A percentile compares a stretch with the other conserved stretches of the same genome.
Evolutionary conservation across 1,140 invertebrate species (phyloP).

Genomic region (Dermatophagoides farinae): DNA sequence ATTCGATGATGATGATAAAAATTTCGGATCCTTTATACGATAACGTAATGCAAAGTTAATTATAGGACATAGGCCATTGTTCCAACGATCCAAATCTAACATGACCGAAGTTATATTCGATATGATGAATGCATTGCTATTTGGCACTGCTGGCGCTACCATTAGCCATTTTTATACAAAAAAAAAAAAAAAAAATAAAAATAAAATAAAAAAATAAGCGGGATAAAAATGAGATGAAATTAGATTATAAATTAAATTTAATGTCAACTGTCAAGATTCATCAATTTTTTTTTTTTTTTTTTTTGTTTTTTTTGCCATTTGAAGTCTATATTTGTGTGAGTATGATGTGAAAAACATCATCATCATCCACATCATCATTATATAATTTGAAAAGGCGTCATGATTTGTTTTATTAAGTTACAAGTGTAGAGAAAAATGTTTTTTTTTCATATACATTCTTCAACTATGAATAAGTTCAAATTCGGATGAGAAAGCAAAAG

Average conservation of each 20-base stretch:
- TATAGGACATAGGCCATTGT: constrained; percentile 30
- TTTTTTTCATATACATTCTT: no score
- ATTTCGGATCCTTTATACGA: constrained; percentile 11
- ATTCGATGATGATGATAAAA: neutral
- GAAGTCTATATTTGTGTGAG: no score
- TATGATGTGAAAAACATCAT: no score
- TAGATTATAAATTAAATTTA: neutral
- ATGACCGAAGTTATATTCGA: constrained; percentile 28
- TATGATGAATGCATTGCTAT: constrained; percentile 18
- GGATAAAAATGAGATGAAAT: neutral
- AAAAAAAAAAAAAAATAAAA: neutral
- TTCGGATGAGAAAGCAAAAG: no score
- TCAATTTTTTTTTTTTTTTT: no score
- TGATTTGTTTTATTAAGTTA: no score
- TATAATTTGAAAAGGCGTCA: no score
- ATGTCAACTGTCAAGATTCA: neutral
- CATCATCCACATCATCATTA: no score
- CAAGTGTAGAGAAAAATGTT: no score
- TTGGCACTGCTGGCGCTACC: constrained; percentile 20
- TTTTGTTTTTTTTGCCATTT: neutral
- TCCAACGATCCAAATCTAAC: constrained; percentile 32
- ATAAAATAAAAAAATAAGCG: no score
- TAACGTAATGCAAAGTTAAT: constrained; percentile 32
- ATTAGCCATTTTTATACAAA: neutral
- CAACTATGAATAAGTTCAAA: no score